Conservation (phyloP, 2,797 vertebrate genomes). For the Rhyacichthys aspro region DNA sequence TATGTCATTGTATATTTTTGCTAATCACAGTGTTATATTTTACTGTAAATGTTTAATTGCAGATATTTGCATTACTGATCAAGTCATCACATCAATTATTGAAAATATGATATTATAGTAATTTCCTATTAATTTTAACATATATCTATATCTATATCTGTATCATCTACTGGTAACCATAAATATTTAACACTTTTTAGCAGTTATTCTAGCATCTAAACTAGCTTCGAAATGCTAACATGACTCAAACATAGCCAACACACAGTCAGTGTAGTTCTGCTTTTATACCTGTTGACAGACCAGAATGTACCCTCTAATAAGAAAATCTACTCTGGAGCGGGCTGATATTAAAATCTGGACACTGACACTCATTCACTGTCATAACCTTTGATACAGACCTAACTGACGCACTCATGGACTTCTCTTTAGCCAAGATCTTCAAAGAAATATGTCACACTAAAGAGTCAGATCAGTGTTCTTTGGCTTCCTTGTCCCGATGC, state of each 20-base stretch:
- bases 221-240: not conserved
- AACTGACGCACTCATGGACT: constrained; percentile 15
- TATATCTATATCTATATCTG: too few species aligned
- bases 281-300: constrained; percentile 59
- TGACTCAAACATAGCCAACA: constrained; percentile 6
- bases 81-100: too few species aligned
- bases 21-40: too few species aligned
- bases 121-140: too few species aligned
- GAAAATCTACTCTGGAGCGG: constrained; percentile 71
- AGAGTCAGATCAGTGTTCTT: constrained; percentile 30
- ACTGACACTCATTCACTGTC: constrained; percentile 15
- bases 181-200: too few species aligned
- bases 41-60: too few species aligned
- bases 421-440: constrained; percentile 34
- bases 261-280: constrained; percentile 14
- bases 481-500: constrained; percentile 4
- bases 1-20: too few species aligned
- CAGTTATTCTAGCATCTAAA: too few species aligned
- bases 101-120: too few species aligned
- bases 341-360: constrained; percentile 33
- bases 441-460: constrained; percentile 44
- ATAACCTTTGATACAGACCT: constrained; percentile 27
- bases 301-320: constrained; percentile 69
- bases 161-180: too few species aligned
- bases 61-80: too few species aligned